Conservation (phyloP, 2,888 invertebrate genomes). For the Pandemis cinnamomeana region DNA sequence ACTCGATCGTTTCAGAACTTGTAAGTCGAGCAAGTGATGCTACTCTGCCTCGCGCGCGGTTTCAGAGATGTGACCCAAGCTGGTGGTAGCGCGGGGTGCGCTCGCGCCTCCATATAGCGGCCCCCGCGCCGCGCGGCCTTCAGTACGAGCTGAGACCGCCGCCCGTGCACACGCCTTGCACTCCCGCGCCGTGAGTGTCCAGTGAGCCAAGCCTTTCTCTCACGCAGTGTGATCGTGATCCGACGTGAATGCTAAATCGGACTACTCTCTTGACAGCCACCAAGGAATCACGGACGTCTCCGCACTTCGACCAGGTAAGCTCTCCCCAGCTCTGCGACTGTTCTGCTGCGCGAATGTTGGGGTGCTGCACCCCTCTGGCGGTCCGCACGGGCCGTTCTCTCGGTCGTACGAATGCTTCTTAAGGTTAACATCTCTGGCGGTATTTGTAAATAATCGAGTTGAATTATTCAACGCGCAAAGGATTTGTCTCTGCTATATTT, state of each 20-base stretch:
- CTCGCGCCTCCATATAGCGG: constrained; percentile 71
- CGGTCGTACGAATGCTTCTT: constrained; percentile 54
- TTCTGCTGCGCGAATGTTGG: constrained; percentile 47
- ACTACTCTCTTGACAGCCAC: constrained; percentile 74
- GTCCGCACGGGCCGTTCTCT: constrained; percentile 56
- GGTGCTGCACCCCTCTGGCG: constrained; percentile 38
- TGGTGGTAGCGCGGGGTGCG: constrained; percentile 63
- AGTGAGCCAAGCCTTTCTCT: constrained; percentile 81
- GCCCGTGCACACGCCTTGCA: constrained; percentile 74
- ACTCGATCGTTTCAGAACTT: background rate
- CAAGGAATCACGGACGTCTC: constrained; percentile 69
- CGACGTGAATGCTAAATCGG: constrained; percentile 83
- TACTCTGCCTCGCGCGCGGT: background rate
- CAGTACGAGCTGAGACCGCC: constrained; percentile 76
- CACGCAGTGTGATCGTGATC: constrained; percentile 81
- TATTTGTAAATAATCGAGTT: constrained; percentile 73
- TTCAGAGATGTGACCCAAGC: constrained; percentile 46
- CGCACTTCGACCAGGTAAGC: constrained; percentile 72
- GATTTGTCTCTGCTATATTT: constrained; percentile 50
- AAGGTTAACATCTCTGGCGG: constrained; percentile 68
- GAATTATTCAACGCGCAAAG: constrained; percentile 50
- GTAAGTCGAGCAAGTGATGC: background rate
- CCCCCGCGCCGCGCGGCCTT: constrained; percentile 82
- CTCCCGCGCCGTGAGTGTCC: constrained; percentile 76
- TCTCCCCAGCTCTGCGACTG: constrained; percentile 46